Evolutionary conservation across 2,888 invertebrate genomes (phyloP), one percentile per base, ranked within the genome.

Genomic region (Drosophila tanythrix): DNA sequence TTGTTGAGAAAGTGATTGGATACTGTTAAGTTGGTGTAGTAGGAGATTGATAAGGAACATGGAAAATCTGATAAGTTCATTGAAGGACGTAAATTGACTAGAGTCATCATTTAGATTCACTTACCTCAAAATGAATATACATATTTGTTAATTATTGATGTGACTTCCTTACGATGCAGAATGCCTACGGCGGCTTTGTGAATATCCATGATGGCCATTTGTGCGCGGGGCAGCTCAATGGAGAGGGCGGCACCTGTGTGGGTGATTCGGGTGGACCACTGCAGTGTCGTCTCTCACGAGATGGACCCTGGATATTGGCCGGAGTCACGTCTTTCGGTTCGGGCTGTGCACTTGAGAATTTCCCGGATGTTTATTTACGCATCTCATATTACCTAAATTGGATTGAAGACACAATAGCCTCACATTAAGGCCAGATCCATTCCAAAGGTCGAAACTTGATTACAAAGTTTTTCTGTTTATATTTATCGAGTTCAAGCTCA

Each of bases 261-360:
- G 98, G 98, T 5, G 98, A 98, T 93, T 97, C 97, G 4, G 98
- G 98, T 0, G 98, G 98, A 0, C 98, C 98, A 0, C 94, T 98
- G 15, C 98, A 98, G 92, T 98, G 98, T 88, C 95, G 96, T 10
- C 94, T 95, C 51, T 93, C 94, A 1, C 91, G 94, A 2, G 96
- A 97, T 63, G 97, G 97, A 0, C 95, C 96, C 55, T 98, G 98
- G 98, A 97, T 97, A 89, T 94, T 98, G 38, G 96, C 96, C 0
- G 98, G 98, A 0, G 95, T 98, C 43, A 98, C 98, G 0, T 98
- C 98, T 0, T 98, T 98, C 90, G 98, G 98, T 0, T 98, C 98
- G 0, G 98, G 98, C 50, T 98, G 98, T 92, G 98, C 98, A 1
- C 95, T 97, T 71, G 96, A 97, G 27, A 98, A 98, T 0, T 97